Percentiles rank a stretch among this genome's conserved stretches.
Conservation (phyloP, 2,113 vertebrate species). For the Castor canadensis region DNA sequence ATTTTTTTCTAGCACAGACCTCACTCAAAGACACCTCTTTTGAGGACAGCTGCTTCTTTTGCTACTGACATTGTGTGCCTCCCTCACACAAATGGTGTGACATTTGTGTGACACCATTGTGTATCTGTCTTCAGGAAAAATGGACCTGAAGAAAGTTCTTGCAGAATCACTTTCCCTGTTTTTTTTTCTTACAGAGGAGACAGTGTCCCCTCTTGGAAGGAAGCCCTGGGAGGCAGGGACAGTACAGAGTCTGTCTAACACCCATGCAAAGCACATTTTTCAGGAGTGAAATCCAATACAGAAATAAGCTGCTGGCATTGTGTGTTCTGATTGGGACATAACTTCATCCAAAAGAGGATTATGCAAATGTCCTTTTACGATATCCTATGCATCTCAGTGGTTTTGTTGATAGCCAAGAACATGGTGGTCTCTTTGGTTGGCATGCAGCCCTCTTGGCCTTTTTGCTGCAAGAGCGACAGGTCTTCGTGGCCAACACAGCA, state of each 20-base stretch:
- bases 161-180: background rate
- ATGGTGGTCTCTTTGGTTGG: background rate
- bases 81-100: background rate
- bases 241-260: background rate
- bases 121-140: no score
- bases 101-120: no score
- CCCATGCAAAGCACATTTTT: slow-evolving; percentile 27
- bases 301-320: background rate
- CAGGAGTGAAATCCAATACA: slow-evolving; percentile 42
- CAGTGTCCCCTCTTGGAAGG: background rate
- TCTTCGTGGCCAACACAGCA: background rate
- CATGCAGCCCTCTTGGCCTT: background rate
- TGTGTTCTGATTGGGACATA: background rate
- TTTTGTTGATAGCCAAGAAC: slow-evolving; percentile 34
- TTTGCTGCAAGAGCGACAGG: slow-evolving; percentile 62
- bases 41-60: background rate
- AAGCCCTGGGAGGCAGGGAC: background rate
- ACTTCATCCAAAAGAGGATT: background rate
- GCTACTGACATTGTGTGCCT: background rate
- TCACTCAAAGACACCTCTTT: background rate
- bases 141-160: background rate
- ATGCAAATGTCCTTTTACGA: background rate
- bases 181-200: background rate
- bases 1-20: background rate
- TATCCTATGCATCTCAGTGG: slow-evolving; percentile 22